Evolutionary conservation across 2,888 invertebrate genomes (phyloP), one percentile per base, ranked within the genome.

Genomic region (Noctuana brunneofusca): DNA sequence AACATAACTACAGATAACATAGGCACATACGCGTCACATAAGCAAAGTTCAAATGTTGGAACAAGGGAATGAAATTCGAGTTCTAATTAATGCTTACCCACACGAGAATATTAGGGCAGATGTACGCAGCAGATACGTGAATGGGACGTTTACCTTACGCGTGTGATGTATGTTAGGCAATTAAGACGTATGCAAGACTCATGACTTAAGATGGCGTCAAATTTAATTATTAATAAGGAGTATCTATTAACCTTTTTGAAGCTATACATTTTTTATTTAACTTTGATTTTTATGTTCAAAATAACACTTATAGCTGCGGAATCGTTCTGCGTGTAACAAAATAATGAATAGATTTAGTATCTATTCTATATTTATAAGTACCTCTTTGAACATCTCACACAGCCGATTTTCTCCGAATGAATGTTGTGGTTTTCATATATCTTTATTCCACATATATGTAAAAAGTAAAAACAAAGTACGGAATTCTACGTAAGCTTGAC

Each of bases 71-170:
- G 78, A 81, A 83, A 81, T 83, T 80, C 71, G 69, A 78, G 78
- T 80, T 79, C 72, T 80, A 85, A 86, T 85, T 84, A 81, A 82
- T 84, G 80, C 75, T 75, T 74, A 80, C 78, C 75, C 77, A 75
- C 76, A 76, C 70, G 74, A 74, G 73, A 74, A 75, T 76, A 80
- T 81, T 78, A 78, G 71, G 75, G 79, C 69, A 75, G 70, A 74
- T 72, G 71, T 71, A 67, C 67, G 68, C 58, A 66, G 66, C 53
- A 69, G 71, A 70, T 72, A 70, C 70, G 68, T 69, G 67, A 66
- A 63, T 64, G 68, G 64, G 75, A 76, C 71, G 75, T 74, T 69
- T 71, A 76, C 79, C 77, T 80, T 76, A 74, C 72, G 48, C 22
- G 65, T 71, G 71, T 79, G 77, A 86, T 80, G 81, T 80, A 83